These are phyloP conservation scores for Drosophila takahashii DNA, from an alignment of 1,140 invertebrate genomes.

Conservation along the genomic window DNA sequence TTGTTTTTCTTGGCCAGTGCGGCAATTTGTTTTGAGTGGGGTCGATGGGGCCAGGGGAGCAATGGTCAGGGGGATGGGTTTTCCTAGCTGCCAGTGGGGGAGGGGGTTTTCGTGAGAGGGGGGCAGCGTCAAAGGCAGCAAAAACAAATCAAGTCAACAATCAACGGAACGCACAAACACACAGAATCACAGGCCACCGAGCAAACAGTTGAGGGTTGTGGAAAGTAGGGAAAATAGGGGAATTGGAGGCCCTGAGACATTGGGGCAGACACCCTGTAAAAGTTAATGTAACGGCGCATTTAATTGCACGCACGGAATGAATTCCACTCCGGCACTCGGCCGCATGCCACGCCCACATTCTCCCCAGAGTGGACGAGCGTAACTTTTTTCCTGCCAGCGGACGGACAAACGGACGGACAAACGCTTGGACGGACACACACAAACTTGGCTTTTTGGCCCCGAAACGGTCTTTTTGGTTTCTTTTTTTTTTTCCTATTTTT, in stretches of 20 bases:
- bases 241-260: conserved; percentile 37
- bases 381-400: conserved; percentile 53
- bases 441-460: conserved; percentile 80
- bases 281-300: conserved; percentile 82
- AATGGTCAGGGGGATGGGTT: conserved; percentile 13
- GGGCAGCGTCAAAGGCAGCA: conserved; percentile 70
- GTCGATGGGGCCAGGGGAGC: conserved; percentile 47
- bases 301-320: conserved; percentile 79
- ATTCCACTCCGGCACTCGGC: conserved; percentile 48
- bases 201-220: conserved; percentile 5
- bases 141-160: conserved; percentile 84
- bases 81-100: conserved; percentile 17
- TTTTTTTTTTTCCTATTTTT: conserved; percentile 11
- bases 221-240: not conserved
- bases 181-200: conserved; percentile 32
- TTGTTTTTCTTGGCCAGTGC: conserved; percentile 53
- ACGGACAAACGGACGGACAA: conserved; percentile 2
- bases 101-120: not conserved
- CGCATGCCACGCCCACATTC: conserved; percentile 36
- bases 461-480: not conserved
- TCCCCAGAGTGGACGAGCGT: conserved; percentile 60
- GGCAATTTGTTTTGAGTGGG: conserved; percentile 82
- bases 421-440: conserved; percentile 11
- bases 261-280: conserved; percentile 76
- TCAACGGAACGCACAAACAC: conserved; percentile 68